Conservation (phyloP, 2,797 vertebrate genomes). For the Melanotaenia parkinsoni region DNA sequence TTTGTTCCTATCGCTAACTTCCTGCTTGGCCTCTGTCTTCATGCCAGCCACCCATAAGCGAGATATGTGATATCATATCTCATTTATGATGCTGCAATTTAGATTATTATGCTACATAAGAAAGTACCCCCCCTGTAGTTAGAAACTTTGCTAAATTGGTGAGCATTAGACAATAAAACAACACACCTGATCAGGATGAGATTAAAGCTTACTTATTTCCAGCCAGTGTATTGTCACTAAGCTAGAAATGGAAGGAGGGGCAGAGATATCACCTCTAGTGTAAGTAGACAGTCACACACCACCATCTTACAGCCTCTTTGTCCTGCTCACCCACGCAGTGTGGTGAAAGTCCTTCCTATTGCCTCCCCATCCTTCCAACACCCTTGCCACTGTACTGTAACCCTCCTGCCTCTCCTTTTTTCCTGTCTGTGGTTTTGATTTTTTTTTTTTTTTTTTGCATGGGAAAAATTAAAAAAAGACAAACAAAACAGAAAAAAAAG, state of each 20-base stretch:
- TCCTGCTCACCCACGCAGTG: slow-evolving; percentile 66
- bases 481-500: too few species aligned
- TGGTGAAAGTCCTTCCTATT: slow-evolving; percentile 69
- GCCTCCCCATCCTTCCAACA: slow-evolving; percentile 60
- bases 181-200: slow-evolving; percentile 33
- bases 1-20: slow-evolving; percentile 81
- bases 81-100: slow-evolving; percentile 76
- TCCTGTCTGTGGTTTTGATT: slow-evolving; percentile 55
- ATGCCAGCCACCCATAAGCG: slow-evolving; percentile 62
- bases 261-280: slow-evolving; percentile 47
- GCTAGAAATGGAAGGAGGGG: slow-evolving; percentile 45
- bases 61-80: slow-evolving; percentile 76
- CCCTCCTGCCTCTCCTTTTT: slow-evolving; percentile 48
- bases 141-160: slow-evolving; percentile 25
- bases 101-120: slow-evolving; percentile 59
- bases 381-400: slow-evolving; percentile 66
- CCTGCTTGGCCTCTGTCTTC: slow-evolving; percentile 76
- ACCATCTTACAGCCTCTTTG: slow-evolving; percentile 47
- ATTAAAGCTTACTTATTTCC: slow-evolving; percentile 53
- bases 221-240: slow-evolving; percentile 51
- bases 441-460: slow-evolving; percentile 29
- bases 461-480: slow-evolving; percentile 24
- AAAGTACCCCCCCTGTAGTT: slow-evolving; percentile 47
- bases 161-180: slow-evolving; percentile 19
- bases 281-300: slow-evolving; percentile 66